Evolutionary conservation across 2,888 invertebrate genomes (phyloP), one percentile per base, ranked within the genome.

Genomic region (Hirtodrosophila histrioides): DNA sequence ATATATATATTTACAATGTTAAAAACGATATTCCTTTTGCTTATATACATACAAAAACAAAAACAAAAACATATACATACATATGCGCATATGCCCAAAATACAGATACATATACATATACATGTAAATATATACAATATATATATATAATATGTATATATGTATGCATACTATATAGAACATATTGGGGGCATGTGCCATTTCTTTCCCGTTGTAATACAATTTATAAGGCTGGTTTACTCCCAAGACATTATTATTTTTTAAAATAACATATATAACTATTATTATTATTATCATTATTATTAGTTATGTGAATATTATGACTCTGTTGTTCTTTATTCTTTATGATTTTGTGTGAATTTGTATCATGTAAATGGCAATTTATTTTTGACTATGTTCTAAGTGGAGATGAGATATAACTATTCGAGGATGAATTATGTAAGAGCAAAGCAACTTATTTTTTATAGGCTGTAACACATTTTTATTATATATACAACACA

Each of bases 161-260:
- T 43, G 54, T 58, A 55, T 37, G 51, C 43, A 49, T 44, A 44
- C 9, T 62, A 69, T 57, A 68, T 64, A 65, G 41, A 46, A 57
- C 62, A 57, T 64, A 68, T 75, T 76, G 76, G 72, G 72, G 72
- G 72, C 64, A 80, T 84, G 67, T 69, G 84, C 77, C 77, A 83
- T 86, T 85, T 83, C 74, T 83, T 84, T 88, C 88, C 83, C 83
- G 88, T 88, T 84, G 83, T 84, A 84, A 84, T 83, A 83, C 84
- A 77, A 88, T 83, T 86, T 60, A 91, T 89, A 91, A 91, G 91
- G 92, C 92, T 91, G 91, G 91, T 91, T 90, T 90, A 84, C 83
- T 84, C 91, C 91, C 91, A 91, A 91, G 91, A 91, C 91, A 91
- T 91, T 91, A 91, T 91, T 80, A 87, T 87, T 85, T 78, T 83